These are phyloP conservation scores for Acyrthosiphon pisum DNA, from an alignment of 1,140 invertebrate genomes.

Conservation along the genomic window DNA sequence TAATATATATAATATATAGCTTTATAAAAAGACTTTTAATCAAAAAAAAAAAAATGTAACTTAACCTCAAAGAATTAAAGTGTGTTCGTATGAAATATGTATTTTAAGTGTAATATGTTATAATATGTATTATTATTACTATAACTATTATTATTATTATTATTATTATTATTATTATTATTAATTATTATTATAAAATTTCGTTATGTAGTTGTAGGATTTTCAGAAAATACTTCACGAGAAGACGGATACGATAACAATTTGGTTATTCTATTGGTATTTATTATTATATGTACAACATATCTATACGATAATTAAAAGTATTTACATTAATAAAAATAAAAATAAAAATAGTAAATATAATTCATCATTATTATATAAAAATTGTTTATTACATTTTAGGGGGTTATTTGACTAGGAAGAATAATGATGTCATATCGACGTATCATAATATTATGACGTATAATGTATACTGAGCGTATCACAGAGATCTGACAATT, in stretches of 20 bases:
- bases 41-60: conserved; percentile 27
- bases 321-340: conserved; percentile 50
- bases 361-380: conserved; percentile 22
- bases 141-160: conserved; percentile 41
- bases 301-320: conserved; percentile 44
- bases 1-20: not conserved
- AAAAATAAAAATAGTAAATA: conserved; percentile 46
- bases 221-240: conserved; percentile 25
- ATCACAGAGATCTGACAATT: conserved; percentile 1
- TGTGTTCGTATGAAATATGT: conserved; percentile 55
- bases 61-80: conserved; percentile 50
- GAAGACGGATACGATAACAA: conserved; percentile 15
- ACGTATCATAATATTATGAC: not conserved
- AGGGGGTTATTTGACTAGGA: conserved; percentile 47
- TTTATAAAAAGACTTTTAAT: conserved; percentile 56
- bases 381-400: conserved; percentile 1
- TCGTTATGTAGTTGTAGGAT: conserved; percentile 56
- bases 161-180: conserved; percentile 33
- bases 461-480: too few species aligned
- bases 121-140: conserved; percentile 43
- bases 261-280: conserved; percentile 45
- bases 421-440: conserved; percentile 33
- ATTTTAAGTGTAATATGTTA: conserved; percentile 42
- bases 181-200: conserved; percentile 26
- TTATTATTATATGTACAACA: conserved; percentile 53